These are phyloP conservation scores for Abrostola tripartita DNA, from an alignment of 2,888 invertebrate species.

Conservation along the genomic window DNA sequence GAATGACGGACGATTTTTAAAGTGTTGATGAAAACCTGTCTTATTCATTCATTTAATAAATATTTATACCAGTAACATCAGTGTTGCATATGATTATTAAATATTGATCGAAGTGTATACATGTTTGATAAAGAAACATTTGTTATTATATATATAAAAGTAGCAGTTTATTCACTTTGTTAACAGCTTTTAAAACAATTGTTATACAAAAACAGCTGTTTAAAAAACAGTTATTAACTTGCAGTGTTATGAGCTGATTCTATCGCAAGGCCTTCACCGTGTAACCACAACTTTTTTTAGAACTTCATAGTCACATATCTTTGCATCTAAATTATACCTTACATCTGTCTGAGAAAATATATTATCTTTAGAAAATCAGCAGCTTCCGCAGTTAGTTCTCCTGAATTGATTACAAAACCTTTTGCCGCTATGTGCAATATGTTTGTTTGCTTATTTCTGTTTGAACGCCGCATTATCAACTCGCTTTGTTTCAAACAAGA, in stretches of 20 bases:
- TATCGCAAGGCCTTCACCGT: background rate
- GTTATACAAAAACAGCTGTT: constrained; percentile 9
- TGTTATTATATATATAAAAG: constrained; percentile 57
- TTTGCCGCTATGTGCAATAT: constrained; percentile 10
- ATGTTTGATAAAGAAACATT: constrained; percentile 58
- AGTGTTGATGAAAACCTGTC: background rate
- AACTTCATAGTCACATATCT: background rate
- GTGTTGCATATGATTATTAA: background rate
- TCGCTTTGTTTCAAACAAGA: constrained; percentile 41
- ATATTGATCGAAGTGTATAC: background rate
- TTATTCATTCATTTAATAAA: background rate
- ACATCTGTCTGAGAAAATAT: background rate
- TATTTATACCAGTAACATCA: background rate
- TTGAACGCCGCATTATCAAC: constrained; percentile 40
- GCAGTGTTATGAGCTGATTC: background rate
- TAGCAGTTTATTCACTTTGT: constrained; percentile 30
- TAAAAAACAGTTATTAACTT: background rate
- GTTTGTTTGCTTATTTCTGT: constrained; percentile 37
- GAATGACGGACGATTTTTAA: background rate
- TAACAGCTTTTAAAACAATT: constrained; percentile 11
- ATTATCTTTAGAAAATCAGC: background rate
- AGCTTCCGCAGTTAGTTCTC: background rate
- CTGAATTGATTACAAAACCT: constrained; percentile 28
- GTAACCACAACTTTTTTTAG: constrained; percentile 12
- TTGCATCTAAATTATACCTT: background rate